A percentile compares a stretch with the other conserved stretches of the same genome.
Evolutionary conservation across 2,797 vertebrate species (phyloP).

Genomic region (Chanos chanos): DNA sequence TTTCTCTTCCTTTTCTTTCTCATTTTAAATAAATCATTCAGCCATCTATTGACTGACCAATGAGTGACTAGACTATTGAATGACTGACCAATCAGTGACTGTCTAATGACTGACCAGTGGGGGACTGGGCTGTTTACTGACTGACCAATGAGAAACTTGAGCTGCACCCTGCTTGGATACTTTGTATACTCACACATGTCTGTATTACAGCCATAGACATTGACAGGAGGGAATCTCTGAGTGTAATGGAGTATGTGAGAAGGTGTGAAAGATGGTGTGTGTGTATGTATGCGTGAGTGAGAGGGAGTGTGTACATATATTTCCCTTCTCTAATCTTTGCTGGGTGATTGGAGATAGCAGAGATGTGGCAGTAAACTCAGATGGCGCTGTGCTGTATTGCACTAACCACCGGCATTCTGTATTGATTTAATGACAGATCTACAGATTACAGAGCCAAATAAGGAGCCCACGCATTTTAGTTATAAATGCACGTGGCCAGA

Average conservation of each 20-base stretch:
- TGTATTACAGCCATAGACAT: no score
- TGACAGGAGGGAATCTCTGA: no score
- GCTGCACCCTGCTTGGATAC: no score
- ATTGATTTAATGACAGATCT: slow-evolving; percentile 39
- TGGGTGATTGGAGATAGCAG: slow-evolving; percentile 1
- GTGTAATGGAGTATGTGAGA: slow-evolving; percentile 12
- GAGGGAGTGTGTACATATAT: neutral
- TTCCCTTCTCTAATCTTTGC: neutral
- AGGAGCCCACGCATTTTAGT: neutral
- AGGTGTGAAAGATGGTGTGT: neutral
- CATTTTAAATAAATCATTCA: neutral
- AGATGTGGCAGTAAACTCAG: slow-evolving; percentile 1
- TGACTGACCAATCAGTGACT: no score
- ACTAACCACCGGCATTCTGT: slow-evolving; percentile 23
- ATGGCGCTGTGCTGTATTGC: neutral
- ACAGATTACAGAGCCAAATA: slow-evolving; percentile 32
- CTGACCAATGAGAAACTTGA: no score
- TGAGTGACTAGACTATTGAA: slow-evolving; percentile 26
- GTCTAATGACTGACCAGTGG: no score
- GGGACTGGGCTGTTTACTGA: no score
- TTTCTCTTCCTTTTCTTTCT: neutral
- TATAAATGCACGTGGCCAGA: slow-evolving; percentile 5
- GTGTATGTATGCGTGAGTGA: neutral
- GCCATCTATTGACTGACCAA: slow-evolving; percentile 16
- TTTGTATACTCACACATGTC: no score